Percentiles rank a stretch among this genome's conserved stretches.
phyloP scores from a whole-genome alignment of 2,797 vertebrate genomes.

The Eupleurogrammus muticus region DNA sequence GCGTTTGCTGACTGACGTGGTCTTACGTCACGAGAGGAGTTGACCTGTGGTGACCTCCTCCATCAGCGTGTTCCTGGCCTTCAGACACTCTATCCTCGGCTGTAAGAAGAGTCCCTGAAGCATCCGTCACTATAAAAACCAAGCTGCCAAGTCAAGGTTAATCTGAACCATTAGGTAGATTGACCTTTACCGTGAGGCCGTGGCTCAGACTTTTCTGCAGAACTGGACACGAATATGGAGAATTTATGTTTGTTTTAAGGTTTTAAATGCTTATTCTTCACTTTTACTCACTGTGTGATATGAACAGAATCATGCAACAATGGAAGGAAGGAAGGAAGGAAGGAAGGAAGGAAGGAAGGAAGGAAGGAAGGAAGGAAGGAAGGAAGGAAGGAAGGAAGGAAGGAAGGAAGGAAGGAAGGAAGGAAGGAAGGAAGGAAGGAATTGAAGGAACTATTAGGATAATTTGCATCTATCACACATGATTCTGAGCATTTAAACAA shows the following conservation, averaged over 20 bases:
- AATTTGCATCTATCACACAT: no score
- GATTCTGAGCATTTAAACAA: no score
- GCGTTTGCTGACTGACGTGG: no score
- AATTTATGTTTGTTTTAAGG: neutral
- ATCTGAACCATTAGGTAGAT: constrained; percentile 55
- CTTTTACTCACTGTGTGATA: neutral
- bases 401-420: no score
- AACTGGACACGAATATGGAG: neutral
- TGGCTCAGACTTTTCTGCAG: neutral
- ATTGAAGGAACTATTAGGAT: no score
- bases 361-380: no score
- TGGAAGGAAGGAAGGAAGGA: no score
- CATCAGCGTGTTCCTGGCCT: constrained; percentile 43
- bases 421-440: no score
- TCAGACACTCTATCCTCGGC: constrained; percentile 64
- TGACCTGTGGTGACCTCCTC: constrained; percentile 23
- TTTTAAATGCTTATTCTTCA: neutral
- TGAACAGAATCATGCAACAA: no score
- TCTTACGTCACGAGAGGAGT: neutral
- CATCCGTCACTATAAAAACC: constrained; percentile 54
- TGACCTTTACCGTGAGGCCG: constrained; percentile 7
- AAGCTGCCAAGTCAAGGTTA: constrained; percentile 56
- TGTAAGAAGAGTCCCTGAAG: constrained; percentile 71
- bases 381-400: no score
- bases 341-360: no score